phyloP scores from a whole-genome alignment of 1,140 invertebrate species.

The Anoplophora glabripennis region DNA sequence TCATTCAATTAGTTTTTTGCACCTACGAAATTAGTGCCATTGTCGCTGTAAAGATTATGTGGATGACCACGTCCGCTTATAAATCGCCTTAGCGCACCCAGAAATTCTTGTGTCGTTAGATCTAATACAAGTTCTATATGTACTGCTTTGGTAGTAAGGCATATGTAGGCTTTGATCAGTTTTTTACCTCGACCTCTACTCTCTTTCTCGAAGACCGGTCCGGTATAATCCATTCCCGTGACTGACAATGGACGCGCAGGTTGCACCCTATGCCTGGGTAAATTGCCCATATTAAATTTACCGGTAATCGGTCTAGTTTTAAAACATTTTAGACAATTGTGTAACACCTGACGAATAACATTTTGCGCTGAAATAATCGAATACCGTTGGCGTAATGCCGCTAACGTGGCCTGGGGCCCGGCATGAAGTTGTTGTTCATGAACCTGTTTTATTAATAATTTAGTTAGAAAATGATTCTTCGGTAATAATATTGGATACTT shows the following conservation, averaged over 20 bases:
- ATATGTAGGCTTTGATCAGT: no score
- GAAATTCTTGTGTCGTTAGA: constrained; percentile 32
- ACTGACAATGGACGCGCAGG: constrained; percentile 29
- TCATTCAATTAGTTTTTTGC: no score
- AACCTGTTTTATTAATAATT: constrained; percentile 23
- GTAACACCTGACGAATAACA: constrained; percentile 9
- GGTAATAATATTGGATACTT: constrained; percentile 30
- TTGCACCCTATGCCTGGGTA: constrained; percentile 39
- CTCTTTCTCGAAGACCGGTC: constrained; percentile 34
- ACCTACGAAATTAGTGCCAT: constrained; percentile 39
- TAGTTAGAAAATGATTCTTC: constrained; percentile 22
- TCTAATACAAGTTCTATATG: constrained; percentile 34
- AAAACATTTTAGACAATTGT: constrained; percentile 22
- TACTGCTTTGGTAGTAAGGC: constrained; percentile 36
- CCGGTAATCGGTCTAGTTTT: no score
- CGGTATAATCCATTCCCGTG: constrained; percentile 42
- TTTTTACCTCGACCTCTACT: neutral
- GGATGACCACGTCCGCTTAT: constrained; percentile 30
- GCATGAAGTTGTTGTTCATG: constrained; percentile 24
- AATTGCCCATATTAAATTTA: constrained; percentile 40
- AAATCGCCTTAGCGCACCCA: constrained; percentile 36
- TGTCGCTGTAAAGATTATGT: constrained; percentile 32
- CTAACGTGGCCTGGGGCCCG: neutral
- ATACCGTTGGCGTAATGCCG: constrained; percentile 22
- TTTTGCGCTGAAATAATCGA: constrained; percentile 18